Evolutionary conservation across 2,888 invertebrate species (phyloP), one percentile per base, ranked within the genome.

Genomic region (Odontocolon sp.): DNA sequence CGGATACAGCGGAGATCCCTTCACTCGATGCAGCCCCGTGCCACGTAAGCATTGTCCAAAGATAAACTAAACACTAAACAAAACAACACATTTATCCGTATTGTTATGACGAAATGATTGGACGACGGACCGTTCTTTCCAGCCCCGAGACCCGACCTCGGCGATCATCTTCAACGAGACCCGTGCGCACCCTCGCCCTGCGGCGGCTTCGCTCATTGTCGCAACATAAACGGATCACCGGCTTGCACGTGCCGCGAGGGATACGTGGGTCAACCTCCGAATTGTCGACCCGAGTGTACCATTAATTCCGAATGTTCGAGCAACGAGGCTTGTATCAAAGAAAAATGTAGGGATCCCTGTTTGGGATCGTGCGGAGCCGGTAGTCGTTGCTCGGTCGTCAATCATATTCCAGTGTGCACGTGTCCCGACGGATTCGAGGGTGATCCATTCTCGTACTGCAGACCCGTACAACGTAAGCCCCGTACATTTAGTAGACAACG

Each of bases 401-500:
- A 91, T 83, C 92, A 92, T 72, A 88, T 90, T 16, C 91, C 92
- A 14, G 87, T 88, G 61, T 94, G 94, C 82, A 90, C 91, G 16
- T 94, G 94, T 81, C 88, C 91, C 9, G 84, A 90, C 8, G 92
- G 92, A 56, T 94, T 92, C 64, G 86, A 85, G 9, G 81, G 81
- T n/a, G 79, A 81, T 77, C 81, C 81, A 8, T 95, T 52, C 95
- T 86, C 95, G 96, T 92, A 96, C 96, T 87, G 92, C 92, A 81
- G 94, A 96, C 91, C 96, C 95, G 47, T 96, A 95, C 87, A 93
- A 94, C 79, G 95, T 95, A 78, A 95, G 94, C 36, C 96, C n/a
- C n/a, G n/a, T n/a, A n/a, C n/a, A n/a, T n/a, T n/a, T n/a, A 92
- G 92, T 79, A 64, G 26, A 11, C 3, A 40, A 57, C 23, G 28